Evolutionary conservation across 2,797 vertebrate species (phyloP).

Genomic region (Micromesistius poutassou): DNA sequence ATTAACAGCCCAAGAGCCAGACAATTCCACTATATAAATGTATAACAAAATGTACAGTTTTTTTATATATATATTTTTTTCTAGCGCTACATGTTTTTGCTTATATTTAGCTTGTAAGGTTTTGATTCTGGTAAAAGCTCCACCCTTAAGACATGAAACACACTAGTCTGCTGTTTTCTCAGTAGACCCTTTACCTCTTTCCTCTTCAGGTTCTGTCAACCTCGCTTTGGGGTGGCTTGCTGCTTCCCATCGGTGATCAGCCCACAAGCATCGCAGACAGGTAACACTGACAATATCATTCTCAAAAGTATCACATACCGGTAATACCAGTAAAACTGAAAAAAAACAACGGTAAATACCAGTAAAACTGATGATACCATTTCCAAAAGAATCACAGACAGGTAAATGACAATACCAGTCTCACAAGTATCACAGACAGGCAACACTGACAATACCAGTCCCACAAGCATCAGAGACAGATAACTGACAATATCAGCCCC

Average conservation of each 20-base stretch:
- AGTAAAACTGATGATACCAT: too few species aligned
- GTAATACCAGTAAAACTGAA: background rate
- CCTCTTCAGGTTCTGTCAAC: constrained; percentile 82
- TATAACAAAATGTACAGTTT: background rate
- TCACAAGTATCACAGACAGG: constrained; percentile 63
- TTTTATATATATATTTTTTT: background rate
- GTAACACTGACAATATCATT: constrained; percentile 53
- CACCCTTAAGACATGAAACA: background rate
- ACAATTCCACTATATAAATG: too few species aligned
- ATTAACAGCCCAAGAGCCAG: too few species aligned
- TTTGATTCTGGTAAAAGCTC: background rate
- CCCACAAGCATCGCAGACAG: constrained; percentile 91
- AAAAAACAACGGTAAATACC: too few species aligned
- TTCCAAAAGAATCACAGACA: constrained; percentile 87
- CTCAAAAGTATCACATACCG: background rate
- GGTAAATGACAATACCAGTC: constrained; percentile 61
- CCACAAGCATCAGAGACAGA: constrained; percentile 92
- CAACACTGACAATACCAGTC: constrained; percentile 43
- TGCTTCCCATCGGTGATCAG: constrained; percentile 87
- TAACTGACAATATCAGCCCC: constrained; percentile 37
- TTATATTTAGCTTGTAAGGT: background rate
- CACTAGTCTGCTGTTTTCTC: background rate
- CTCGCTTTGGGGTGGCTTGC: constrained; percentile 91
- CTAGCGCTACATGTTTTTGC: background rate
- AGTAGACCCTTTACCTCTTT: background rate